Percentiles rank a stretch among this genome's conserved stretches.
Evolutionary conservation across 2,888 invertebrate species (phyloP).

Genomic region (Lysandra bellargus): DNA sequence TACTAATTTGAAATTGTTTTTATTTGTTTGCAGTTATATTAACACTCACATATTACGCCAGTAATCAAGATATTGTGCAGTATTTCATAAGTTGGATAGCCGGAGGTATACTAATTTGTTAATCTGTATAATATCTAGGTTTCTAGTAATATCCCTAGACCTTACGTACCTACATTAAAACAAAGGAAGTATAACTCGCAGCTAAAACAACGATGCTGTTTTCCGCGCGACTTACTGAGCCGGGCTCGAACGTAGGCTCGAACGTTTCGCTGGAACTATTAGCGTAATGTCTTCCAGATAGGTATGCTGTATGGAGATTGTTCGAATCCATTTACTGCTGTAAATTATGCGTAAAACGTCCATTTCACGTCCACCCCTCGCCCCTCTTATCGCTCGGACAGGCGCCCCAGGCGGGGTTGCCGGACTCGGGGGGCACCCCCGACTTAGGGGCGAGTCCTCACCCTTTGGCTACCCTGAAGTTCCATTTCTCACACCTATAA

Average conservation of each 20-base stretch:
- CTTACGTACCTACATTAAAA: background rate
- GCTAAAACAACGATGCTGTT: background rate
- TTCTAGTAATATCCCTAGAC: too few relatives aligned
- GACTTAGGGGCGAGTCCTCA: slow-evolving; percentile 77
- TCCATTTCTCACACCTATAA: slow-evolving; percentile 81
- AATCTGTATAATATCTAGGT: too few relatives aligned
- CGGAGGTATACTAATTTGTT: too few relatives aligned
- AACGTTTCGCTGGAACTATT: slow-evolving; percentile 30
- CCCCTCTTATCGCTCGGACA: slow-evolving; percentile 80
- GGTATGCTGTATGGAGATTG: slow-evolving; percentile 73
- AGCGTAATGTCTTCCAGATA: slow-evolving; percentile 49
- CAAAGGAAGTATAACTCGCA: background rate
- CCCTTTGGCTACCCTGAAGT: slow-evolving; percentile 80
- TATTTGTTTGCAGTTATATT: background rate
- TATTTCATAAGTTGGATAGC: background rate
- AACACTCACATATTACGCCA: background rate
- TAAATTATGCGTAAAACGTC: slow-evolving; percentile 83
- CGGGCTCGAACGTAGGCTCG: background rate
- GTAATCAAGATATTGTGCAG: background rate
- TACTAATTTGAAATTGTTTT: background rate
- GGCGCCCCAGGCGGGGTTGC: slow-evolving; percentile 78
- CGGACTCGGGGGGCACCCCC: slow-evolving; percentile 78
- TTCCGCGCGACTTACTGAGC: background rate
- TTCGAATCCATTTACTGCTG: slow-evolving; percentile 81
- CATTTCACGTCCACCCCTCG: slow-evolving; percentile 79